Evolutionary conservation across 2,113 vertebrate species (phyloP), one percentile per base, ranked within the genome.

Genomic region (Trematocara stigmaticum): DNA sequence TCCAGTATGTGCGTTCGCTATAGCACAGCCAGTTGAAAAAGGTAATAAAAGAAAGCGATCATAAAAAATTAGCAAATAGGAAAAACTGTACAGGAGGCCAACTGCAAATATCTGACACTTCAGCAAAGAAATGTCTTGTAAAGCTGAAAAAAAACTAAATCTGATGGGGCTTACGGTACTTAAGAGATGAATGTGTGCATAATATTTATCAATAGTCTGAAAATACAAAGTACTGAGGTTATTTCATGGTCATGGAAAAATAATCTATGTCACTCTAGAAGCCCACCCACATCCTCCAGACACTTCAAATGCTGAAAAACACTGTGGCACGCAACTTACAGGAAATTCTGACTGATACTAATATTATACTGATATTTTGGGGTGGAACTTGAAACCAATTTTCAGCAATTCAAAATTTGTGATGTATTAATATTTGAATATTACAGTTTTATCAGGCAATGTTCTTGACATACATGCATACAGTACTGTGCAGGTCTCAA

Each of bases 181-280:
- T 79, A 49, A 76, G 92, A 84, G 86, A 94, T 81, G 91, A 89
- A 95, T 88, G 69, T 40, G 87, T 15, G 56, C 89, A 90, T 74
- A 92, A 93, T 92, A 90, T 94, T 92, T 92, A 94, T 93, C 88
- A 89, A 88, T 78, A 83, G 91, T 91, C 92, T 84, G 45, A 57
- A 84, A 93, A 91, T 57, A 90, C 89, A 90, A 78, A 52, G 74
- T 4, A 40, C 78, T 69, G 89, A 92, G 88, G 89, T 92, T 88
- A 93, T 87, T 82, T 85, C 18, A 7, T 84, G 85, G 89, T 91
- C 90, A 94, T 84, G 89, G 91, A 91, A 94, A 93, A 94, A 94
- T 78, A 90, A 93, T 93, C 86, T 38, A 55, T 91, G 88, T 89
- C 80, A 83, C 52, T 71, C 18, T 31, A 35, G 52, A 20, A 47